phyloP scores from a whole-genome alignment of 2,888 invertebrate species.

The Heteromurus nitidus region DNA sequence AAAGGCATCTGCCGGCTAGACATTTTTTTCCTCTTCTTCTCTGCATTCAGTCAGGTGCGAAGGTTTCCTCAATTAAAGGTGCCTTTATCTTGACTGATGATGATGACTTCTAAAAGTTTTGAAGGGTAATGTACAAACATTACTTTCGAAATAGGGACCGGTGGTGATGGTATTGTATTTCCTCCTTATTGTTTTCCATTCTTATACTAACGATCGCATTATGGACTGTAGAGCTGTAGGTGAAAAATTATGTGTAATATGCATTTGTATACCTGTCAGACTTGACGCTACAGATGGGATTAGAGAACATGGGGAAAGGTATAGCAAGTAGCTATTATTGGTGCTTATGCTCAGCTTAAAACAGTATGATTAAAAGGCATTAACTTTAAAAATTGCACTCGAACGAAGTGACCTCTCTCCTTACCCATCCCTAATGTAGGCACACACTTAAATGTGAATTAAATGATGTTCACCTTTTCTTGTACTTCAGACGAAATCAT shows the following conservation, averaged over 20 bases:
- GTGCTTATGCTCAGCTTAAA: not conserved
- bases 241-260: conserved; percentile 43
- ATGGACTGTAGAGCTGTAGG: too few relatives aligned
- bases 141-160: too few relatives aligned
- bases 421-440: not conserved
- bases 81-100: conserved; percentile 50
- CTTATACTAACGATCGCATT: too few relatives aligned
- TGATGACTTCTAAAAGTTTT: conserved; percentile 51
- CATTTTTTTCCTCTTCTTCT: conserved; percentile 24
- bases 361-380: conserved; percentile 47
- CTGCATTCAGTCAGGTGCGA: conserved; percentile 23
- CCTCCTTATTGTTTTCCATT: too few relatives aligned
- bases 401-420: conserved; percentile 4
- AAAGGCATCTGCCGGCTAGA: conserved; percentile 40
- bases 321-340: too few relatives aligned
- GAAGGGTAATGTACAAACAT: too few relatives aligned
- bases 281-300: conserved; percentile 4
- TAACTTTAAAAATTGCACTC: conserved; percentile 28
- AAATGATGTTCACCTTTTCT: not conserved
- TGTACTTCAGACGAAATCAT: conserved; percentile 10
- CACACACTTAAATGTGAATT: not conserved
- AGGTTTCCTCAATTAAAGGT: conserved; percentile 36
- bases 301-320: not conserved
- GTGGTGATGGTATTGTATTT: too few relatives aligned
- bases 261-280: conserved; percentile 33